These are phyloP conservation scores for Danio rerio DNA, from an alignment of 2,113 vertebrate genomes.

Conservation along the genomic window DNA sequence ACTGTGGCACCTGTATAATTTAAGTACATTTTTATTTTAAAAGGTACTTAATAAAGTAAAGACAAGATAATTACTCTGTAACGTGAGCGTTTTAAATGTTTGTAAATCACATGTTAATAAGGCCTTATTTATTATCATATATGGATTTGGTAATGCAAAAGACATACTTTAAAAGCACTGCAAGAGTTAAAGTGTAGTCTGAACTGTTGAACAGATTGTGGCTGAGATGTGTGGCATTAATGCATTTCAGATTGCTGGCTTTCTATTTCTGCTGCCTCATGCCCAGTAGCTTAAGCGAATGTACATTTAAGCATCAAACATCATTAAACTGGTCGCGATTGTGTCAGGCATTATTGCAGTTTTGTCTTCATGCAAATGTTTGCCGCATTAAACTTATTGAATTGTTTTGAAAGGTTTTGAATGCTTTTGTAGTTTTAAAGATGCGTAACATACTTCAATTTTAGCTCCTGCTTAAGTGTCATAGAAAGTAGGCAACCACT, in stretches of 20 bases:
- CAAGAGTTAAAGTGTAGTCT: neutral
- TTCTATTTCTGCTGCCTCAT: neutral
- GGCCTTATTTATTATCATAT: neutral
- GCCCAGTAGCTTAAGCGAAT: neutral
- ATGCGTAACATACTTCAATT: neutral
- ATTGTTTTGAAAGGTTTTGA: neutral
- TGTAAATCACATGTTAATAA: neutral
- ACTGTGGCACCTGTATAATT: too few species aligned
- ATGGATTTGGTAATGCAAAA: too few species aligned
- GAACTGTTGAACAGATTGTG: neutral
- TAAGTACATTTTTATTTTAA: neutral
- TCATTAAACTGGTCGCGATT: neutral
- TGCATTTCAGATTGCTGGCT: neutral
- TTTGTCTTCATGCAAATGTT: slow-evolving; percentile 1
- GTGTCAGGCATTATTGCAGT: neutral
- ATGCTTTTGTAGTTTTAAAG: neutral
- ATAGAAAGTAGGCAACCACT: neutral
- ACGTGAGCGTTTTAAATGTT: neutral
- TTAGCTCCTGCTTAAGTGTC: neutral
- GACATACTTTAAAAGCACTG: too few species aligned
- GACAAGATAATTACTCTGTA: neutral
- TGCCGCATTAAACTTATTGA: neutral
- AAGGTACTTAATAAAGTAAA: neutral
- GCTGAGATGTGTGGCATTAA: neutral
- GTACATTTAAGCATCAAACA: neutral